These are phyloP conservation scores for Caenorhabditis tropicalis DNA, from an alignment of 1,140 invertebrate species.

Conservation along the genomic window DNA sequence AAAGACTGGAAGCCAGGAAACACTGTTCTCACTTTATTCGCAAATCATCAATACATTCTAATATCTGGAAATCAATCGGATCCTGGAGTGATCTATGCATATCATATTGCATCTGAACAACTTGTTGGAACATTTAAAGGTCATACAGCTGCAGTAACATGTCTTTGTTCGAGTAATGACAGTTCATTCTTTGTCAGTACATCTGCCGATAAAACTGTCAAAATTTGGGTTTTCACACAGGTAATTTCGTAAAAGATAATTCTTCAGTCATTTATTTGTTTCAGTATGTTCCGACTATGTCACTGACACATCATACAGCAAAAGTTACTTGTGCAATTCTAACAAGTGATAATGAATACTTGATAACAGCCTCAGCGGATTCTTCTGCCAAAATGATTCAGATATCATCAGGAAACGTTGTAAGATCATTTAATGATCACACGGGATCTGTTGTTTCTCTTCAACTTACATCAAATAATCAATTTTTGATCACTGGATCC, in stretches of 20 bases:
- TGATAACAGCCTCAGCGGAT: slow-evolving; percentile 67
- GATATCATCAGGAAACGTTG: slow-evolving; percentile 66
- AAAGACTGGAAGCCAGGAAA: slow-evolving; percentile 61
- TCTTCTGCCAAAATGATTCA: slow-evolving; percentile 66
- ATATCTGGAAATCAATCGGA: slow-evolving; percentile 63
- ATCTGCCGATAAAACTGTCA: slow-evolving; percentile 62
- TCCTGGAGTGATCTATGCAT: slow-evolving; percentile 70
- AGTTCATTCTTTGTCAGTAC: slow-evolving; percentile 67
- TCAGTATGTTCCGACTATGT: not conserved
- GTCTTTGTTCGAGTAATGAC: slow-evolving; percentile 62
- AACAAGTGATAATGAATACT: slow-evolving; percentile 63
- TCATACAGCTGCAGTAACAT: slow-evolving; percentile 67
- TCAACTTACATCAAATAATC: slow-evolving; percentile 67
- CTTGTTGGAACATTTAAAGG: slow-evolving; percentile 52
- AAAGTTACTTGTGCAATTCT: slow-evolving; percentile 67
- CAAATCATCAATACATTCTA: slow-evolving; percentile 70
- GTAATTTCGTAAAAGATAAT: not conserved
- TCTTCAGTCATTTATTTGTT: not conserved
- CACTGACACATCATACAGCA: slow-evolving; percentile 47
- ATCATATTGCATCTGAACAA: slow-evolving; percentile 68
- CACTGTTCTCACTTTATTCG: slow-evolving; percentile 67
- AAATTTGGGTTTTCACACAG: slow-evolving; percentile 61
- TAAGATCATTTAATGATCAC: slow-evolving; percentile 64
- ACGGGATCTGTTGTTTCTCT: slow-evolving; percentile 69
- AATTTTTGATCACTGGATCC: slow-evolving; percentile 70